These are phyloP conservation scores for Palythoa grandis DNA, from an alignment of 92 coral and sea anemone species.

Conservation along the genomic window DNA sequence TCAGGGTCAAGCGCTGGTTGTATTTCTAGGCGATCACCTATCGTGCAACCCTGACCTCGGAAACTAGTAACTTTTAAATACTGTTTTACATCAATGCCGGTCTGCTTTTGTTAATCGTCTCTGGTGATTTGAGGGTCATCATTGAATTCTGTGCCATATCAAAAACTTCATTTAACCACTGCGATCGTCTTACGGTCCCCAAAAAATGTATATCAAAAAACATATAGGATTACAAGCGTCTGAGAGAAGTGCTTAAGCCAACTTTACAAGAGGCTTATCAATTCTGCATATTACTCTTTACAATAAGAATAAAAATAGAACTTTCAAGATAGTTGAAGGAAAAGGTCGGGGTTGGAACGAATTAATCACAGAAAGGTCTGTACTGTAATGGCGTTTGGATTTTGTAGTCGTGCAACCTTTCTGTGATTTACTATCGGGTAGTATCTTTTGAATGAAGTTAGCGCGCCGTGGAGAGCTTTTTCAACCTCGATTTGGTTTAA, in stretches of 20 bases:
- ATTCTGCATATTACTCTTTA: not conserved
- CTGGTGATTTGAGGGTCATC: not conserved
- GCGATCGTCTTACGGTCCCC: constrained; percentile 4
- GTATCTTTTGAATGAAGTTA: too few relatives aligned
- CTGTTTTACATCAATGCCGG: not conserved
- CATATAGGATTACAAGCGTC: not conserved
- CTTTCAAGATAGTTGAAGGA: not conserved
- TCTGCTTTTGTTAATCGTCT: not conserved
- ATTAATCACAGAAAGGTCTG: constrained; percentile 17
- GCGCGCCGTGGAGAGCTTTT: not conserved
- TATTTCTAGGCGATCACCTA: constrained; percentile 54
- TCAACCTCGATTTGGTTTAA: constrained; percentile 33
- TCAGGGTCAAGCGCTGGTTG: constrained; percentile 66
- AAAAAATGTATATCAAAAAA: not conserved
- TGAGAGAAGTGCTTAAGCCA: not conserved
- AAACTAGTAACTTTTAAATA: constrained; percentile 17
- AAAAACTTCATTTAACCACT: not conserved
- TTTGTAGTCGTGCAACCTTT: not conserved
- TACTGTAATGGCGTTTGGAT: constrained; percentile 29
- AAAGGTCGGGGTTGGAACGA: constrained; percentile 23
- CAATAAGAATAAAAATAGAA: constrained; percentile 11
- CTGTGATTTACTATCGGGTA: not conserved
- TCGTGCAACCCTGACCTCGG: constrained; percentile 53
- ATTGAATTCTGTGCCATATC: not conserved
- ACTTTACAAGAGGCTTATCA: not conserved